Evolutionary conservation across 2,888 invertebrate genomes (phyloP), one percentile per base, ranked within the genome.

Genomic region (Idaea dimidiata): DNA sequence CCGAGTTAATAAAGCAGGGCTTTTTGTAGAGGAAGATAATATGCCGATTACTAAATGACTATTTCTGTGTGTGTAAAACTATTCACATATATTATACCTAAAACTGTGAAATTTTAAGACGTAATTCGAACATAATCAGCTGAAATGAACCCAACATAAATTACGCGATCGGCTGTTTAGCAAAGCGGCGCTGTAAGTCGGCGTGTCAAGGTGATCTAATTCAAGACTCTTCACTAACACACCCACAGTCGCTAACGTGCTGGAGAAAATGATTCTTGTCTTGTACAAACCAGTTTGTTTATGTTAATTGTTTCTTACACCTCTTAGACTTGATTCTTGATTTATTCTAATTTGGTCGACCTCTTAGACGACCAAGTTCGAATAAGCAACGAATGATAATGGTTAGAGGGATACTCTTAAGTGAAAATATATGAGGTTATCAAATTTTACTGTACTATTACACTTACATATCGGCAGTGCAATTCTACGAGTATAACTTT

Each of bases 191-290:
- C 61, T 64, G 59, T 68, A 69, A 66, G 75, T 74, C 73, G 80
- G 79, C 80, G 75, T 88, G 89, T 89, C 90, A 88, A 88, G 89
- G 88, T 80, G 78, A 64, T 80, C 83, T 85, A 86, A 77, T 61
- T 61, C 62, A 62, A 59, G 66, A 68, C 60, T 64, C 65, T 66
- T 63, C 61, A 60, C 59, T 64, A 64, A 68, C 62, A 72, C 67
- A 69, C 68, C 43, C 43, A 10, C 10, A 43, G 43, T 43, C 43
- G 6, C 43, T 43, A 43, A 10, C 43, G 14, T 43, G 43, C 43
- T 43, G 43, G 43, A 43, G 43, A 43, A 8, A 6, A 0, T 8
- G 43, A 43, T 43, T 43, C 43, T 43, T 43, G 43, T 43, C 43
- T 43, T 43, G 43, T 43, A 43, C 43, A 43, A 43, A 43, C 43